Base-by-base conservation (phyloP, 2,797 vertebrate genomes). In the Scleropages formosus region DNA sequence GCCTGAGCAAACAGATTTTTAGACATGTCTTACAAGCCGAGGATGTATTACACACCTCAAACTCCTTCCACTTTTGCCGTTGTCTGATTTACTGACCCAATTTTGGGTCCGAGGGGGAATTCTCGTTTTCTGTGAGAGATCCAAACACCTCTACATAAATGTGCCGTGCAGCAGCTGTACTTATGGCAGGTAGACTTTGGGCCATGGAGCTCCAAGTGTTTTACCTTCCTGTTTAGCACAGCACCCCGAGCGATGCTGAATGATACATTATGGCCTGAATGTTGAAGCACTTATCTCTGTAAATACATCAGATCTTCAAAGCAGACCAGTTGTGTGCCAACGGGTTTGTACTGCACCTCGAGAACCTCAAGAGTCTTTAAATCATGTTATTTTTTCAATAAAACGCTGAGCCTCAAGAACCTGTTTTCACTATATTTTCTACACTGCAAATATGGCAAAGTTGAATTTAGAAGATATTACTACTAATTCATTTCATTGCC, bases 1-100 rank as follows among this genome's bases (percentile, higher is more conserved):
- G 73, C 56, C 81, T 78, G 78, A 79, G 83, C 73, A 81, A 82
- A 83, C 81, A 75, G 27, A 78, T 74, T 66, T 78, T 70, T 73
- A 79, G 78, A 81, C 78, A 72, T 78, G 70, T 72, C 74, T 72
- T 81, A 39, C 31, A 46, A 18, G 49, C 18, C 12, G 49, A 59
- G 47, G 46, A 64, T 46, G 73, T 76, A 67, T 64, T 78, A 75
- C 66, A 79, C 66, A 70, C 75, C 20, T 73, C 13, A 15, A 24
- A n/a, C 68, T 39, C 59, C 67, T 66, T 79, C 77, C 78, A 73
- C 58, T 16, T 59, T 64, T 75, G 75, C 74, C 80, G 75, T 72
- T 53, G 53, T 61, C 58, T 62, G 65, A 76, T 70, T 76, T 70
- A 76, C 44, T 70, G 75, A 27, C 75, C 75, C 46, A 39, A 62